Evolutionary conservation across 2,888 invertebrate genomes (phyloP).

Genomic region (Nezara viridula): DNA sequence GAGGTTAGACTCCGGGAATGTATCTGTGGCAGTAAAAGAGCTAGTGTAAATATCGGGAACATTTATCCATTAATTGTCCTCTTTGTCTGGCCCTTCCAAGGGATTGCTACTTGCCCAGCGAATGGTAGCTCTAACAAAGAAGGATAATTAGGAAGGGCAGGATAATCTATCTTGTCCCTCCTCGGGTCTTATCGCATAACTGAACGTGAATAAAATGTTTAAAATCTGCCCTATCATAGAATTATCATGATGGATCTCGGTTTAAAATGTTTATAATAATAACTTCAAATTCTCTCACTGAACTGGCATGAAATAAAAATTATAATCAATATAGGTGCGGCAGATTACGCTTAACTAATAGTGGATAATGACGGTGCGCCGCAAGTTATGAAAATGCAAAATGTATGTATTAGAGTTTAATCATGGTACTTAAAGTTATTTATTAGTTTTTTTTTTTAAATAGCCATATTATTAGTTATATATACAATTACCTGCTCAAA

Average conservation of each 20-base stretch:
- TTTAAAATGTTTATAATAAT: not conserved
- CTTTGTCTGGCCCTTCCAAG: not conserved
- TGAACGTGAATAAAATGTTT: not conserved
- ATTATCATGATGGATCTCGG: not conserved
- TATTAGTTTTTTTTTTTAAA: too few relatives aligned
- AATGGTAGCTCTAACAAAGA: constrained; percentile 16
- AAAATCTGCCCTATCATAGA: not conserved
- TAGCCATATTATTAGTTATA: too few relatives aligned
- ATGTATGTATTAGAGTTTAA: too few relatives aligned
- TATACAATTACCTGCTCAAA: too few relatives aligned
- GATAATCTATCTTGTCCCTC: not conserved
- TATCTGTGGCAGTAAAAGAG: not conserved
- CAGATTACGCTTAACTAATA: too few relatives aligned
- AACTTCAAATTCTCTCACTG: too few relatives aligned
- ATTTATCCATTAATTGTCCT: constrained; percentile 30
- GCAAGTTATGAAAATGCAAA: too few relatives aligned
- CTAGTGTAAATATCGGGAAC: constrained; percentile 17
- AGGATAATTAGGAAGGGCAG: not conserved
- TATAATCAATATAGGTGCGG: too few relatives aligned
- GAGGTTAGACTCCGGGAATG: not conserved
- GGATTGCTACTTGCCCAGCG: constrained; percentile 5
- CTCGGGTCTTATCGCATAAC: not conserved
- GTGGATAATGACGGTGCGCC: too few relatives aligned
- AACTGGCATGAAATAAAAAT: too few relatives aligned
- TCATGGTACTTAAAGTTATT: too few relatives aligned